phyloP scores from a whole-genome alignment of 2,797 vertebrate species.

The Sebastes dallii region DNA sequence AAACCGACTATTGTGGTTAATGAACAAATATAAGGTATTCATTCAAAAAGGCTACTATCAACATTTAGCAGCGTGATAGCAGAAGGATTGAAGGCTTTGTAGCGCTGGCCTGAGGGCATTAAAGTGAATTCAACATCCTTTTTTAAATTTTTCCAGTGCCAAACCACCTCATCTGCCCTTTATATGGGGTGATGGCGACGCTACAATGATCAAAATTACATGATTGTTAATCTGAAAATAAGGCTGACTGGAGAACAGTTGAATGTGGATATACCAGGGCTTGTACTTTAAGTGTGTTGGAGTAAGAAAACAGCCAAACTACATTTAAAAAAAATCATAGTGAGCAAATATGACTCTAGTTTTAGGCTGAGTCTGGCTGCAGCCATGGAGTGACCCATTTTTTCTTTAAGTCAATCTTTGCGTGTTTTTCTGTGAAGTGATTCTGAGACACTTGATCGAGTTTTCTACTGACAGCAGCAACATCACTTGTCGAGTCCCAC shows the following conservation, averaged over 20 bases:
- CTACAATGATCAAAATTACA: not conserved
- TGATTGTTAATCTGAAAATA: not conserved
- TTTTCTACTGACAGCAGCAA: not conserved
- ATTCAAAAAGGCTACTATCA: too few species aligned
- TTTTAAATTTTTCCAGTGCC: too few species aligned
- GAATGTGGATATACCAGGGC: not conserved
- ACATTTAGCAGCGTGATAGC: not conserved
- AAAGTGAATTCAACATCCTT: not conserved
- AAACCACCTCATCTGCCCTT: too few species aligned
- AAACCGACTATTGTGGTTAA: too few species aligned
- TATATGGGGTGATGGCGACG: too few species aligned
- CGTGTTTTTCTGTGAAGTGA: not conserved
- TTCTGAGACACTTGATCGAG: not conserved
- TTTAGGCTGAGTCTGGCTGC: not conserved
- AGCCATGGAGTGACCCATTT: not conserved
- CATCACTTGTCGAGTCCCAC: conserved; percentile 7
- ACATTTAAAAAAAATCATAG: not conserved
- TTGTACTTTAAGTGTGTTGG: not conserved
- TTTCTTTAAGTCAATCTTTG: not conserved
- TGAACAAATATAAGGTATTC: too few species aligned
- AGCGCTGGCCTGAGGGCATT: not conserved
- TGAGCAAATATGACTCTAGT: not conserved
- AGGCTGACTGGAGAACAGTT: not conserved
- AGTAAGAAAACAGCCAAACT: not conserved
- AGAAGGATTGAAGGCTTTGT: not conserved